These are phyloP conservation scores for Brachyrhaphis roseni DNA, from an alignment of 2,797 vertebrate genomes.

Conservation along the genomic window DNA sequence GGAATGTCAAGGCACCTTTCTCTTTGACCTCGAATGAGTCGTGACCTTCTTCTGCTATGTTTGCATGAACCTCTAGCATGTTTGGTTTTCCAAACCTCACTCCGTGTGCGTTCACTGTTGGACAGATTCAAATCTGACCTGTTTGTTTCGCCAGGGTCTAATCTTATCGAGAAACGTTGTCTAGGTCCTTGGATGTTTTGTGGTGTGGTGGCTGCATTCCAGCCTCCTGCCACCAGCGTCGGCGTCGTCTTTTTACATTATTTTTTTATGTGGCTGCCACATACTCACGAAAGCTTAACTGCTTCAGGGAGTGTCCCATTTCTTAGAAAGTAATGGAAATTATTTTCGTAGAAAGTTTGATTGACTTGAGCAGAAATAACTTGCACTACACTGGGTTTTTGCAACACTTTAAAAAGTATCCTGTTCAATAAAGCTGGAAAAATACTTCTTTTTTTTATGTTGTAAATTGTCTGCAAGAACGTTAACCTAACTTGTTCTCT, in stretches of 20 bases:
- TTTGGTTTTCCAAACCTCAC: slow-evolving; percentile 15
- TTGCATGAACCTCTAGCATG: slow-evolving; percentile 2
- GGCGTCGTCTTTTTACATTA: not conserved
- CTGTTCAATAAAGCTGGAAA: not conserved
- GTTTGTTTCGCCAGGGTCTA: slow-evolving; percentile 12
- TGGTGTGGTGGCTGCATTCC: slow-evolving; percentile 16
- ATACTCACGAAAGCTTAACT: slow-evolving; percentile 22
- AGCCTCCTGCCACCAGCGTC: slow-evolving; percentile 25
- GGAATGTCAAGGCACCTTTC: slow-evolving; percentile 22
- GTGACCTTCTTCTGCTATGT: not conserved
- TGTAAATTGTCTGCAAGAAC: not conserved
- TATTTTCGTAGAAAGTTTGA: slow-evolving; percentile 6
- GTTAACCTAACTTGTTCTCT: not conserved
- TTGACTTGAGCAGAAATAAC: not conserved
- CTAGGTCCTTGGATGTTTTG: not conserved
- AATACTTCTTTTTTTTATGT: not conserved
- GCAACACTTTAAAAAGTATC: not conserved
- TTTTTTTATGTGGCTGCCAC: slow-evolving; percentile 30
- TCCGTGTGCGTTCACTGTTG: slow-evolving; percentile 8
- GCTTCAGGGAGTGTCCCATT: slow-evolving; percentile 24
- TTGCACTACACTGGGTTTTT: not conserved
- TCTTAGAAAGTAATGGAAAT: slow-evolving; percentile 51
- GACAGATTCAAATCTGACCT: slow-evolving; percentile 30
- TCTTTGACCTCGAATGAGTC: slow-evolving; percentile 3
- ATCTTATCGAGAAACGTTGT: slow-evolving; percentile 13